phyloP scores from a whole-genome alignment of 2,888 invertebrate genomes.

The Liodrosophila aerea region DNA sequence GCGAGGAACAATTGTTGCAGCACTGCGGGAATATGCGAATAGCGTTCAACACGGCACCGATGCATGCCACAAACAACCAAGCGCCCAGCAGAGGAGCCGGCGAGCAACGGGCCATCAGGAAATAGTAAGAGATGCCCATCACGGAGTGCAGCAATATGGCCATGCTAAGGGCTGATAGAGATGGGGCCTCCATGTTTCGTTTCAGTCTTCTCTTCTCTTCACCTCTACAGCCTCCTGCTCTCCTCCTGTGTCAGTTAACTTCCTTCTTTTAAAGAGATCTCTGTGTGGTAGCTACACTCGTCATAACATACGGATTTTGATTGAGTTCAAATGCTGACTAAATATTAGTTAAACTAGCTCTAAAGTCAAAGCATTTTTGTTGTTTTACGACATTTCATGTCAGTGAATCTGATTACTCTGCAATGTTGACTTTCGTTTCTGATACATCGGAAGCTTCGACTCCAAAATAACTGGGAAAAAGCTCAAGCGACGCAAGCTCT shows the following conservation, averaged over 20 bases:
- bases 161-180: constrained; percentile 43
- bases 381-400: no score
- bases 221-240: no score
- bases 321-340: no score
- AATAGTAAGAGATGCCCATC: constrained; percentile 64
- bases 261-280: no score
- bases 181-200: constrained; percentile 20
- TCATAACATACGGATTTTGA: neutral
- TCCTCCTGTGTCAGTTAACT: no score
- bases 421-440: no score
- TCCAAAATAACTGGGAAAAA: no score
- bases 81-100: constrained; percentile 53
- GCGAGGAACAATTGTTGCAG: constrained; percentile 17
- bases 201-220: no score
- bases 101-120: constrained; percentile 30
- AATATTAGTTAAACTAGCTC: constrained; percentile 54
- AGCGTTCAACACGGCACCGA: constrained; percentile 38
- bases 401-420: no score
- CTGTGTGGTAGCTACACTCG: no score
- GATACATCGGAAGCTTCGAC: no score
- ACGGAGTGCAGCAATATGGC: constrained; percentile 58
- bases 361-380: constrained; percentile 48
- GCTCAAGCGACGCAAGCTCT: no score
- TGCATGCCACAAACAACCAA: constrained; percentile 62
- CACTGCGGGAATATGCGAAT: constrained; percentile 41